Conservation (phyloP, 2,113 vertebrate genomes). For the Periophthalmodon schlosseri region DNA sequence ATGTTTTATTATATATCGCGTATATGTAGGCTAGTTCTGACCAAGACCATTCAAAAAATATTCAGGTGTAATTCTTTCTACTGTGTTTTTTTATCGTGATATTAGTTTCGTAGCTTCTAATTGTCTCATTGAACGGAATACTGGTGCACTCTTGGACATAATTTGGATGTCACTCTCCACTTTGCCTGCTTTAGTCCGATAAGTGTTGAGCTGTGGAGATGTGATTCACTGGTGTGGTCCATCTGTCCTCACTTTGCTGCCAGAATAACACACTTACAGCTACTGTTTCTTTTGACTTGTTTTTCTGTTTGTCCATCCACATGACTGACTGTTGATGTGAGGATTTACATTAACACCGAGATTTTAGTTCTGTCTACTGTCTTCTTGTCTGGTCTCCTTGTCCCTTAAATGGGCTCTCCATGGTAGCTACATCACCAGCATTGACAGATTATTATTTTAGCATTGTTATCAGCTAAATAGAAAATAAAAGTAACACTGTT, state of each 20-base stretch:
- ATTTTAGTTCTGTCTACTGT: not conserved
- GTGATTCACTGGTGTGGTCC: constrained; percentile 7
- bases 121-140: not conserved
- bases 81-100: not conserved
- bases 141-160: not conserved
- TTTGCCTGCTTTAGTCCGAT: not conserved
- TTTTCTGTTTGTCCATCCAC: not conserved
- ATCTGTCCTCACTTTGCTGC: constrained; percentile 1
- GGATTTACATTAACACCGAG: not conserved
- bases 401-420: not conserved
- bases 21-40: too few species aligned
- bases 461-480: too few species aligned
- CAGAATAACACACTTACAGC: not conserved
- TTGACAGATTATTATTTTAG: too few species aligned
- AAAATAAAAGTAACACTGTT: too few species aligned
- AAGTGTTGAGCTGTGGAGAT: not conserved
- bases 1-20: too few species aligned
- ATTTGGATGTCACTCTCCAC: not conserved
- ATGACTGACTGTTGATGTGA: not conserved
- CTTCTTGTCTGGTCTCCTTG: not conserved
- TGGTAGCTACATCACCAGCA: not conserved
- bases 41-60: too few species aligned
- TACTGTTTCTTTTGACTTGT: constrained; percentile 1
- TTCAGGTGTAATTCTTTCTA: too few species aligned
- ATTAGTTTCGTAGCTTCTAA: not conserved